Evolutionary conservation across 2,888 invertebrate genomes (phyloP).

Genomic region (Drosophila maculinotata): DNA sequence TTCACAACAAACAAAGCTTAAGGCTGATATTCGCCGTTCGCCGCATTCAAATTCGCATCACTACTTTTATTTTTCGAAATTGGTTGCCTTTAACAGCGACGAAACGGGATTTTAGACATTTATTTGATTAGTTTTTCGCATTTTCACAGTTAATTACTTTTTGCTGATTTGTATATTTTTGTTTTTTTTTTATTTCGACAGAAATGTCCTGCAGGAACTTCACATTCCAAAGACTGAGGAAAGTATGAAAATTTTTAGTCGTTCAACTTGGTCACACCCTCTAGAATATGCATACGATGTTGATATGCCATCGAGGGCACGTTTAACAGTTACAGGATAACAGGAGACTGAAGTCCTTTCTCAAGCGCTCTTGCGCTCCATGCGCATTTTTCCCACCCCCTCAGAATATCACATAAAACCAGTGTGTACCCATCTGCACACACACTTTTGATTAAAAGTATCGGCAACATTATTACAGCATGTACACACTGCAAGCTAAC

Average conservation of each 20-base stretch:
- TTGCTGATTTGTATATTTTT: constrained; percentile 10
- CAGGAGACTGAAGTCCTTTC: constrained; percentile 56
- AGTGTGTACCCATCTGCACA: constrained; percentile 33
- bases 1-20: constrained; percentile 77
- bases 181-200: constrained; percentile 50
- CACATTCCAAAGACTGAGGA: constrained; percentile 83
- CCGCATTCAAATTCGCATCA: constrained; percentile 27
- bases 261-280: constrained; percentile 85
- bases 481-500: constrained; percentile 5
- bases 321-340: constrained; percentile 59
- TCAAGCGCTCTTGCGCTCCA: constrained; percentile 40
- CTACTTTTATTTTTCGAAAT: constrained; percentile 36
- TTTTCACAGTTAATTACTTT: constrained; percentile 30
- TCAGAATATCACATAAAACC: constrained; percentile 13
- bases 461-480: not conserved
- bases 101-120: constrained; percentile 28
- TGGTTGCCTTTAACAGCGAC: constrained; percentile 29
- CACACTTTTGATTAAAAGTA: too few species aligned
- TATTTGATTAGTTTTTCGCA: constrained; percentile 33
- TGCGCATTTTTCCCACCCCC: constrained; percentile 50
- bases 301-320: constrained; percentile 49
- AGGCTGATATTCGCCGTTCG: constrained; percentile 17
- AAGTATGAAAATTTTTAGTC: constrained; percentile 84
- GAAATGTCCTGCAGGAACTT: constrained; percentile 79
- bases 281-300: constrained; percentile 81